These are phyloP conservation scores for Agrochola litura DNA, from an alignment of 2,888 invertebrate genomes.

Conservation along the genomic window DNA sequence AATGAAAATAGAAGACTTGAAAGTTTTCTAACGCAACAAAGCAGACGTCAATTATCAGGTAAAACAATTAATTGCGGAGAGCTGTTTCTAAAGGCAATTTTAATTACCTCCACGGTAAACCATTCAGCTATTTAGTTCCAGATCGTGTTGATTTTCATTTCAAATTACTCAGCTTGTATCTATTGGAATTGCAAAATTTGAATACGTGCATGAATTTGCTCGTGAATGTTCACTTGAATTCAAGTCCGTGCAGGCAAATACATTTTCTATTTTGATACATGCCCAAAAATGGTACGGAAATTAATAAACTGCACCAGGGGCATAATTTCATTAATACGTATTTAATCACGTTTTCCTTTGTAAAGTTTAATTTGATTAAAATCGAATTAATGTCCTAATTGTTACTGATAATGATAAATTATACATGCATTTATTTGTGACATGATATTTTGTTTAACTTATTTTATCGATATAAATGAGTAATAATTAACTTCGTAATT, in stretches of 20 bases:
- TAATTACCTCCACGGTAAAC: constrained; percentile 35
- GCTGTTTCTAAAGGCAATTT: constrained; percentile 25
- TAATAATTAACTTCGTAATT: background rate
- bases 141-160: constrained; percentile 57
- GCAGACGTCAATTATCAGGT: constrained; percentile 9
- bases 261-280: constrained; percentile 36
- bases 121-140: constrained; percentile 38
- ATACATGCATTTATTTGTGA: background rate
- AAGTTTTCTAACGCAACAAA: constrained; percentile 9
- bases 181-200: constrained; percentile 60
- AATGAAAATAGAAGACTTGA: background rate
- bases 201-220: constrained; percentile 46
- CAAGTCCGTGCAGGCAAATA: constrained; percentile 32
- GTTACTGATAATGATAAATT: constrained; percentile 9
- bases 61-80: constrained; percentile 10
- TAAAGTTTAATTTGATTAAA: constrained; percentile 15
- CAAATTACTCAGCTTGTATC: constrained; percentile 56
- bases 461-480: background rate
- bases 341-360: constrained; percentile 36
- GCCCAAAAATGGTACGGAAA: constrained; percentile 17
- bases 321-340: constrained; percentile 32
- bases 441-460: background rate
- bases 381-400: constrained; percentile 2
- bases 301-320: constrained; percentile 25
- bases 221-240: constrained; percentile 44